phyloP scores from a whole-genome alignment of 2,888 invertebrate species.

The Malthinus seriepunctatus region DNA sequence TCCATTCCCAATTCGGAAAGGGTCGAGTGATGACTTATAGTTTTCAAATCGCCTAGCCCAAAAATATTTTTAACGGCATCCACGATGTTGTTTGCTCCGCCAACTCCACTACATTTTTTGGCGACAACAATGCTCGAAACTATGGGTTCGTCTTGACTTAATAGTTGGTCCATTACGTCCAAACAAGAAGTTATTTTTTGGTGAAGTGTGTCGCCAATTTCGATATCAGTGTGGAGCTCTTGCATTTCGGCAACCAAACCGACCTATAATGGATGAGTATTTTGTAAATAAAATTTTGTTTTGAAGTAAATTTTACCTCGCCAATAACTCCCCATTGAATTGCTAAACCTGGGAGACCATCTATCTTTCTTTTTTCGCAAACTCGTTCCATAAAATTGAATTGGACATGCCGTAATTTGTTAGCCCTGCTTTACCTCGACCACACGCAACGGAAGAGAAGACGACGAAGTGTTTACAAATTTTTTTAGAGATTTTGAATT shows the following conservation, averaged over 20 bases:
- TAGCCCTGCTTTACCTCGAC: slow-evolving; percentile 90
- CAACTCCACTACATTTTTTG: slow-evolving; percentile 70
- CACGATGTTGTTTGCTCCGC: slow-evolving; percentile 68
- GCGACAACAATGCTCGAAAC: slow-evolving; percentile 88
- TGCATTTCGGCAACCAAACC: slow-evolving; percentile 65
- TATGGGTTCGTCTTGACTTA: slow-evolving; percentile 67
- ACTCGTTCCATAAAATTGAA: slow-evolving; percentile 88
- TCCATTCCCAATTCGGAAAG: slow-evolving; percentile 95
- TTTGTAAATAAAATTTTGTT: too few species aligned
- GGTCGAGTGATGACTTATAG: slow-evolving; percentile 69
- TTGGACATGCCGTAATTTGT: slow-evolving; percentile 91
- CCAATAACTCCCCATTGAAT: slow-evolving; percentile 94
- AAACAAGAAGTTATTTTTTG: slow-evolving; percentile 67
- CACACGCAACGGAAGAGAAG: slow-evolving; percentile 91
- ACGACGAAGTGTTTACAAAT: slow-evolving; percentile 74
- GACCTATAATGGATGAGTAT: too few species aligned
- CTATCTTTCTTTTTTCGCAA: slow-evolving; percentile 71
- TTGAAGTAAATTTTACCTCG: too few species aligned
- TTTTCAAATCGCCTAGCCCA: slow-evolving; percentile 67
- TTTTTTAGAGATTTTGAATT: neutral
- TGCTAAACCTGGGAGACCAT: slow-evolving; percentile 78
- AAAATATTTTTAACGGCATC: slow-evolving; percentile 70
- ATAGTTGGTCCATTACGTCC: slow-evolving; percentile 66
- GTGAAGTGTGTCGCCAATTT: slow-evolving; percentile 66
- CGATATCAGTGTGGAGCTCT: slow-evolving; percentile 32